Percentiles rank a stretch among this genome's conserved stretches.
These are phyloP conservation scores for Euschistus heros DNA, from an alignment of 1,140 invertebrate genomes.

Conservation along the genomic window DNA sequence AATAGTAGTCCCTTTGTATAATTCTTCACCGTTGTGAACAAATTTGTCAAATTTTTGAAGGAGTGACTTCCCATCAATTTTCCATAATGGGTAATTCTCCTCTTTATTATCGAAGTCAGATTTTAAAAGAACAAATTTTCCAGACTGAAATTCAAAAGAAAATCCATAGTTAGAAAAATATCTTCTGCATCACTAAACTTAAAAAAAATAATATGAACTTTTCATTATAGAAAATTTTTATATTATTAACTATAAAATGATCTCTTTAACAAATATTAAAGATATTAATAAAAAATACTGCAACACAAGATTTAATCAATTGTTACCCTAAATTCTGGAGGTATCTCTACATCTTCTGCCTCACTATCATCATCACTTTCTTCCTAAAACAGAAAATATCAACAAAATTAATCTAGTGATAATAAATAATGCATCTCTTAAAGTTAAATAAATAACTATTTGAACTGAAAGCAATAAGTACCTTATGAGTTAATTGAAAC, in stretches of 20 bases:
- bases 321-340: conserved; percentile 19
- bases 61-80: conserved; percentile 67
- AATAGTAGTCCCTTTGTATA: conserved; percentile 65
- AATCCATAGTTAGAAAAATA: conserved; percentile 2
- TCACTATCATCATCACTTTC: conserved; percentile 18
- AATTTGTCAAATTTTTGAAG: conserved; percentile 65
- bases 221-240: background rate
- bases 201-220: background rate
- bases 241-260: background rate
- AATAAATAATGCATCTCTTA: too few species aligned
- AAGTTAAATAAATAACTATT: too few species aligned
- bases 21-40: conserved; percentile 45
- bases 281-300: too few species aligned
- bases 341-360: conserved; percentile 19
- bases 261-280: too few species aligned
- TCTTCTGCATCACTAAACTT: background rate
- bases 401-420: too few species aligned
- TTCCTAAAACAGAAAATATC: conserved; percentile 11
- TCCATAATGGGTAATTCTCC: conserved; percentile 56
- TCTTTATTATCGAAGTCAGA: conserved; percentile 45
- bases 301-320: background rate
- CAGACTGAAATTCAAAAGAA: conserved; percentile 42
- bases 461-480: too few species aligned
- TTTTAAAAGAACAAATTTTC: conserved; percentile 56
- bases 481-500: too few species aligned